Conservation (phyloP, 1,140 invertebrate genomes). For the Drosophila novamexicana region DNA sequence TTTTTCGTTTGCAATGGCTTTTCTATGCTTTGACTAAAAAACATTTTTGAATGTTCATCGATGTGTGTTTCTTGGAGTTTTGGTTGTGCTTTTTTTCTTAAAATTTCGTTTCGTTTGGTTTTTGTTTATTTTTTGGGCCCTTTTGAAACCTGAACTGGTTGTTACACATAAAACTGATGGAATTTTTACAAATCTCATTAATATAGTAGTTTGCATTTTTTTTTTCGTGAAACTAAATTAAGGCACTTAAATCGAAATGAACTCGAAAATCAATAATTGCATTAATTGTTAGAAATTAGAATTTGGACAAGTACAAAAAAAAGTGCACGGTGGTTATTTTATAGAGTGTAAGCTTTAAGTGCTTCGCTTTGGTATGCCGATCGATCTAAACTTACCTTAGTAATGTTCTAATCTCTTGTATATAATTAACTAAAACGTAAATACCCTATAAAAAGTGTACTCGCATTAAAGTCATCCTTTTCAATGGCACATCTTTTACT, state of each 20-base stretch:
- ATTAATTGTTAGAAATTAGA: conserved; percentile 46
- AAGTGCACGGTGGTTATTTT: conserved; percentile 67
- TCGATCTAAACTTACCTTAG: conserved; percentile 12
- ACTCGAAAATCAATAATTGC: conserved; percentile 9
- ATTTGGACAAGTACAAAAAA: conserved; percentile 65
- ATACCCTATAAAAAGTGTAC: conserved; percentile 59
- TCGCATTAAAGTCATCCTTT: conserved; percentile 64
- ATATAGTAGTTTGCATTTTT: conserved; percentile 14
- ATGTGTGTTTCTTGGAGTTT: conserved; percentile 58
- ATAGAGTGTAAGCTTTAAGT: conserved; percentile 29
- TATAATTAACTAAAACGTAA: conserved; percentile 67
- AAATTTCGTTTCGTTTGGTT: conserved; percentile 9
- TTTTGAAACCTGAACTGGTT: conserved; percentile 79
- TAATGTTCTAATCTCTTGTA: conserved; percentile 46
- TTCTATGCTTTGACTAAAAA: conserved; percentile 56
- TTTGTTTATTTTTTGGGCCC: conserved; percentile 65
- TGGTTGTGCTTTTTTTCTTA: conserved; percentile 21
- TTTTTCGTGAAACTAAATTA: conserved; percentile 66
- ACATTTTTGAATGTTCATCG: conserved; percentile 76
- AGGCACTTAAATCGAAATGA: conserved; percentile 70
- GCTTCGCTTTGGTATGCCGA: conserved; percentile 24
- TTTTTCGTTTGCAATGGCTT: conserved; percentile 20
- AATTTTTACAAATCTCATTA: conserved; percentile 42
- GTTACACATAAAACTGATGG: conserved; percentile 57
- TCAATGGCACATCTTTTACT: conserved; percentile 69